phyloP scores from a whole-genome alignment of 1,140 invertebrate species.

The Drosophila pallidifrons region DNA sequence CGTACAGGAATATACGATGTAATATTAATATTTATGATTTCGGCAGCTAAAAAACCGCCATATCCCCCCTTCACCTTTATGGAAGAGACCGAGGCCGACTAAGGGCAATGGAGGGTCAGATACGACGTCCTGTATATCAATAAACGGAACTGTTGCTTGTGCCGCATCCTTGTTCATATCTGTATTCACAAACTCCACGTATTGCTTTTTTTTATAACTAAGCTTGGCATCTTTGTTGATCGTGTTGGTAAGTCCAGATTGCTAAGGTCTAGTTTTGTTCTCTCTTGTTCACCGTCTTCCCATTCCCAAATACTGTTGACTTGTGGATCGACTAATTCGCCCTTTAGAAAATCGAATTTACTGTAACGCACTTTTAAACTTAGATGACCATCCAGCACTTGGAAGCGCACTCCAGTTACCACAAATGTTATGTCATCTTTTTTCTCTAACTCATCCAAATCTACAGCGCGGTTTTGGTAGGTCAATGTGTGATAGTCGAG shows the following conservation, averaged over 20 bases:
- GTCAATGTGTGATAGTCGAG: constrained; percentile 5
- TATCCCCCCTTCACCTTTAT: background rate
- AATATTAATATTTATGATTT: background rate
- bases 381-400: background rate
- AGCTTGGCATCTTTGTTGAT: background rate
- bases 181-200: background rate
- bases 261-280: background rate
- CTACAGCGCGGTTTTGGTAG: background rate
- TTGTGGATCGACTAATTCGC: background rate
- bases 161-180: background rate
- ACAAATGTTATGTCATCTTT: background rate
- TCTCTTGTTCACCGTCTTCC: background rate
- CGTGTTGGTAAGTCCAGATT: background rate
- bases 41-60: constrained; percentile 1
- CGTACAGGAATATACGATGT: background rate
- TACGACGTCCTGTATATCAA: constrained; percentile 4
- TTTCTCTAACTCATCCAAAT: background rate
- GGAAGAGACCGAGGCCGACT: constrained; percentile 1
- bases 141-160: constrained; percentile 8
- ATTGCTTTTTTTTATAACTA: background rate
- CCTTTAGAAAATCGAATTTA: background rate
- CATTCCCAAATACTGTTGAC: background rate
- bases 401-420: background rate
- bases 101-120: background rate
- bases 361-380: background rate